Conservation (phyloP, 35 echinoderm and acorn worm genomes). For the Amphiura filiformis region DNA sequence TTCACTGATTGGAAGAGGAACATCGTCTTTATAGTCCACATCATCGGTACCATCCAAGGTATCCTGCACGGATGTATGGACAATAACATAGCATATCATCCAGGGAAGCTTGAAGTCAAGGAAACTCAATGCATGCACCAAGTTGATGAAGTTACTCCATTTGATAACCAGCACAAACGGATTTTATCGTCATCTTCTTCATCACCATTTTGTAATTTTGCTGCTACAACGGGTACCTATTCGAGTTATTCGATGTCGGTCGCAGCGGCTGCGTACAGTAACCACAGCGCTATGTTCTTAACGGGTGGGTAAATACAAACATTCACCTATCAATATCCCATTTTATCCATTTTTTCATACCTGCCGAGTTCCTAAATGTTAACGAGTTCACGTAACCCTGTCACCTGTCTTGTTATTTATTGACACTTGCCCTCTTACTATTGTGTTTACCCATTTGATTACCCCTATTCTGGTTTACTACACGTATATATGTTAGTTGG, state of each 20-base stretch:
- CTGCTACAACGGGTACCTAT: no score
- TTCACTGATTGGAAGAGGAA: not conserved
- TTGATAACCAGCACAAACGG: no score
- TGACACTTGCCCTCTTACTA: constrained; percentile 5
- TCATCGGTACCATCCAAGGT: no score
- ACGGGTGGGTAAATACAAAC: not conserved
- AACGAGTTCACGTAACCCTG: not conserved
- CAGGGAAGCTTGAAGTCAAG: no score
- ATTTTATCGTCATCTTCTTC: no score
- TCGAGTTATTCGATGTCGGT: not conserved
- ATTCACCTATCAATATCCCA: not conserved
- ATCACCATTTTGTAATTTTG: no score
- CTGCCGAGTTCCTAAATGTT: not conserved
- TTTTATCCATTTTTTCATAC: not conserved
- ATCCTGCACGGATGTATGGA: no score
- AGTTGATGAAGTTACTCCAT: no score
- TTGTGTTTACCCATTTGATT: not conserved
- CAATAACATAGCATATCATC: no score
- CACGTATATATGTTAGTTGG: not conserved
- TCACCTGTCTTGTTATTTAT: not conserved
- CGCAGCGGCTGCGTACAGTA: not conserved
- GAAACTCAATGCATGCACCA: no score
- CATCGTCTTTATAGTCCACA: no score
- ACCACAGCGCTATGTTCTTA: constrained; percentile 3
- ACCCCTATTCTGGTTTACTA: not conserved